A percentile compares a stretch with the other conserved stretches of the same genome.
Conservation (phyloP, 2,888 invertebrate genomes). For the Catocala fraxini region DNA sequence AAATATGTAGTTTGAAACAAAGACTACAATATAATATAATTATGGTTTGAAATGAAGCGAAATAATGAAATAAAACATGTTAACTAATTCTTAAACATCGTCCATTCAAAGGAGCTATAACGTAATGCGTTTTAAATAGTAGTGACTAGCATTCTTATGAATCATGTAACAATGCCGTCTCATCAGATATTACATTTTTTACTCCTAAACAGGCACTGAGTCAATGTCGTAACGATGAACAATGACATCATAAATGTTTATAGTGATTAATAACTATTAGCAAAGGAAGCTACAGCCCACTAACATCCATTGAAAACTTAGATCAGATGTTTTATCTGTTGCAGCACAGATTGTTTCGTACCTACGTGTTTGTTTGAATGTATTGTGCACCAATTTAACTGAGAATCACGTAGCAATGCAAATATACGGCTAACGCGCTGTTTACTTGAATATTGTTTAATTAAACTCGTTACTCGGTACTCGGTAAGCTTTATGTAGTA, state of each 20-base stretch:
- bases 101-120: conserved; percentile 22
- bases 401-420: conserved; percentile 36
- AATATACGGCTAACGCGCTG: background rate
- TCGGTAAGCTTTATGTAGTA: too few species aligned
- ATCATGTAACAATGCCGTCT: conserved; percentile 38
- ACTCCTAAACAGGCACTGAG: conserved; percentile 44
- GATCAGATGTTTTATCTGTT: background rate
- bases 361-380: conserved; percentile 22
- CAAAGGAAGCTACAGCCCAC: conserved; percentile 31
- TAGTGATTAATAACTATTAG: conserved; percentile 10
- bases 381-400: conserved; percentile 10
- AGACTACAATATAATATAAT: too few species aligned
- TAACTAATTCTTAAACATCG: too few species aligned
- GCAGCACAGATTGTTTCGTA: conserved; percentile 20
- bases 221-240: conserved; percentile 49
- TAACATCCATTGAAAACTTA: conserved; percentile 8
- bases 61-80: background rate
- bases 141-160: conserved; percentile 34
- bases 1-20: too few species aligned
- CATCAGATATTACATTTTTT: conserved; percentile 39
- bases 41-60: too few species aligned
- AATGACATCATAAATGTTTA: conserved; percentile 58
- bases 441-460: background rate
- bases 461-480: background rate
- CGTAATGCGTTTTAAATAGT: conserved; percentile 43